Base-by-base conservation (phyloP, 2,113 vertebrate genomes). In the Diglossa brunneiventris region DNA sequence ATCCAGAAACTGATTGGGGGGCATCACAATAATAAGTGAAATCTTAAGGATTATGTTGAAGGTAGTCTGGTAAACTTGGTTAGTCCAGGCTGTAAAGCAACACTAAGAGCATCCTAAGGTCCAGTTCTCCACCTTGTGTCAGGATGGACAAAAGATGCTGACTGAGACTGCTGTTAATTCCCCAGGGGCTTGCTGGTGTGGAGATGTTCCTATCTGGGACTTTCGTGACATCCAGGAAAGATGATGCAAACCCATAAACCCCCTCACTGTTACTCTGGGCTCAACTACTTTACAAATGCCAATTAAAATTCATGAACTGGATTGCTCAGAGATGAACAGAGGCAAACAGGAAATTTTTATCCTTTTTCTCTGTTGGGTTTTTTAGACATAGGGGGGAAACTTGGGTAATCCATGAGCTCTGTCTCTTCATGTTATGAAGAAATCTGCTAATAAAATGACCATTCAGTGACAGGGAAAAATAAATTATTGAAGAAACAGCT, bases 171-270 rank as follows among this genome's bases (percentile, higher is more conserved):
- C 39, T 83, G 46, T 31, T 31, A 41, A 70, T 46, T 50, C 17
- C 39, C 39, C 56, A 69, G 50, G 9, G n/a, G 46, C 59, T 10
- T 44, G 55, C 26, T 80, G 50, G 22, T 37, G 12, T n/a, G 70
- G 22, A 77, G 28, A 33, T 37, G 17, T 69, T 87, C 73, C 50
- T 37, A 13, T 18, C 10, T 20, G 41, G 58, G 13, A 41, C 24
- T 73, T 59, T 39, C 33, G 35, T 85, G 37, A 39, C 31, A 37
- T 11, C 17, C 46, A 33, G 62, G 26, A 58, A 66, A 64, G 14
- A 75, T 17, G 28, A 46, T 0, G 0, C 0, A 1, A 86, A 26
- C 52, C 44, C 78, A 37, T 39, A 47, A 68, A 47, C 0, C 0
- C 8, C 42, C n/a, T 81, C 46, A 15, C 13, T 50, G 15, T 50